A percentile compares a stretch with the other conserved stretches of the same genome.
phyloP scores from a whole-genome alignment of 2,113 vertebrate species.

The Planiliza haematocheilus region DNA sequence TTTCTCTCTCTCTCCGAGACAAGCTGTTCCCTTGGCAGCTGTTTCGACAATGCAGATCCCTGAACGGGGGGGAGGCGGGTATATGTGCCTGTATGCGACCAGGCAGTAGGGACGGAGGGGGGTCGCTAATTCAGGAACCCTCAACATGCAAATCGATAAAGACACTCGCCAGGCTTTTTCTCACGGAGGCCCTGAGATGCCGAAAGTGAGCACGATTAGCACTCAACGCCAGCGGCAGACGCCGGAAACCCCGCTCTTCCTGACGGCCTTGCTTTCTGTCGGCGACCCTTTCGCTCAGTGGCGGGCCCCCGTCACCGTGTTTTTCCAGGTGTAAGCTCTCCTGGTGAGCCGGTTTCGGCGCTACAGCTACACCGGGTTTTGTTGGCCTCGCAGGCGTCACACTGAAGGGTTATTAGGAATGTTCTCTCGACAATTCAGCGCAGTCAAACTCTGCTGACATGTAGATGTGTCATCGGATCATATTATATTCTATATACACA shows the following conservation, averaged over 20 bases:
- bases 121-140: slow-evolving; percentile 63
- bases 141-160: slow-evolving; percentile 66
- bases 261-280: slow-evolving; percentile 46
- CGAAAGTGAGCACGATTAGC: slow-evolving; percentile 58
- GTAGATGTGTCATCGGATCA: slow-evolving; percentile 10
- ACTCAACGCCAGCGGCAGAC: slow-evolving; percentile 52
- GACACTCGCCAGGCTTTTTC: slow-evolving; percentile 49
- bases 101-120: background rate
- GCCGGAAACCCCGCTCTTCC: slow-evolving; percentile 40
- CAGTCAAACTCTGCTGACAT: background rate
- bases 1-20: slow-evolving; percentile 55
- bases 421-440: background rate
- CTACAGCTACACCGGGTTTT: slow-evolving; percentile 2
- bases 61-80: slow-evolving; percentile 22
- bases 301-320: slow-evolving; percentile 20
- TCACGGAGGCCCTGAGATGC: slow-evolving; percentile 26
- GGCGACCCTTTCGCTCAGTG: slow-evolving; percentile 23
- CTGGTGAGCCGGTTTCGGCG: background rate
- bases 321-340: slow-evolving; percentile 64
- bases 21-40: slow-evolving; percentile 82
- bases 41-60: slow-evolving; percentile 73
- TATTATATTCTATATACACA: slow-evolving; percentile 15
- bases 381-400: background rate
- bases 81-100: slow-evolving; percentile 22
- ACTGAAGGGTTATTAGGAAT: background rate